Evolutionary conservation across 1,140 invertebrate species (phyloP).

Genomic region (Macrosteles quadrilineatus): DNA sequence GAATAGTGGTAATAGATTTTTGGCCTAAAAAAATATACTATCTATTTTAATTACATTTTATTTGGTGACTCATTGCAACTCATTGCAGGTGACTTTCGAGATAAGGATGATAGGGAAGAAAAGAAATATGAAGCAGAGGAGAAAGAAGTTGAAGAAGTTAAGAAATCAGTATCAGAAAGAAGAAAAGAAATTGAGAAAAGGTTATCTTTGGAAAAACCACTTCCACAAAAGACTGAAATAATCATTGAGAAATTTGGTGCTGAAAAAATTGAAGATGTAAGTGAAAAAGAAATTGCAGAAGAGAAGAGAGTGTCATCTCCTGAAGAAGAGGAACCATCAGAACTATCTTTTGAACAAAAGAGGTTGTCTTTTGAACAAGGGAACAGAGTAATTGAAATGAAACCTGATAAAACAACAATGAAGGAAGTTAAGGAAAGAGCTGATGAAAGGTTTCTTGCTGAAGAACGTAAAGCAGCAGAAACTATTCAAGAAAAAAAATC

Average conservation of each 20-base stretch:
- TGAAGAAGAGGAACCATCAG: constrained; percentile 34
- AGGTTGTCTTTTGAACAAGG: constrained; percentile 44
- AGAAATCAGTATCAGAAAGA: constrained; percentile 66
- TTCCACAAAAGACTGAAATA: constrained; percentile 37
- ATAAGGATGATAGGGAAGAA: constrained; percentile 63
- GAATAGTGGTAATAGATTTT: no score
- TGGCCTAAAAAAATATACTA: no score
- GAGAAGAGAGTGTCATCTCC: constrained; percentile 39
- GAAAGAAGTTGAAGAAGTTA: constrained; percentile 51
- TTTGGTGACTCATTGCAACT: no score
- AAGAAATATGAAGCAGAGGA: constrained; percentile 54
- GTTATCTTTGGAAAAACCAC: constrained; percentile 57
- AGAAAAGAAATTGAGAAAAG: constrained; percentile 70
- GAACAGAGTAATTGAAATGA: constrained; percentile 19
- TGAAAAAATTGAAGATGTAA: constrained; percentile 55
- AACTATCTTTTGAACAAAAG: constrained; percentile 43
- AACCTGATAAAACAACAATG: constrained; percentile 23
- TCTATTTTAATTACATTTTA: no score
- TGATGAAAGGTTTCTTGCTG: constrained; percentile 29
- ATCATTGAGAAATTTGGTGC: constrained; percentile 43
- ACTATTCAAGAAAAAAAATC: constrained; percentile 59
- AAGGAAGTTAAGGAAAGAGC: constrained; percentile 19
- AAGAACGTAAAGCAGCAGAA: constrained; percentile 30
- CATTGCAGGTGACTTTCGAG: constrained; percentile 48
- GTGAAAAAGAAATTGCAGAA: constrained; percentile 52